These are phyloP conservation scores for Meandrina meandrites DNA, from an alignment of 92 coral and sea anemone species.

Conservation along the genomic window DNA sequence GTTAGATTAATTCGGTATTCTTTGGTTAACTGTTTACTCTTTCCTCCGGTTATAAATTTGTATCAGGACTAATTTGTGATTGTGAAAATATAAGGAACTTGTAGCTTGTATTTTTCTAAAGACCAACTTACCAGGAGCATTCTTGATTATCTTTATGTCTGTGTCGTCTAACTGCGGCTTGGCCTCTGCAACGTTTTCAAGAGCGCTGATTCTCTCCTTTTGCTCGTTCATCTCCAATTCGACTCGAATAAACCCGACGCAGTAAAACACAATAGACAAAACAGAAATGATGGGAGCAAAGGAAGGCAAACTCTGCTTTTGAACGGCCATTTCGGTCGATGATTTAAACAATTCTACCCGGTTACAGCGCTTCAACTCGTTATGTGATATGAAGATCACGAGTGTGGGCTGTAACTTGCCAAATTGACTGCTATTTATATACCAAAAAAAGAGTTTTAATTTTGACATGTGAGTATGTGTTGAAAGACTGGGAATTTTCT, in stretches of 20 bases:
- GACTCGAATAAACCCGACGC: not conserved
- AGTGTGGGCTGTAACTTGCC: not conserved
- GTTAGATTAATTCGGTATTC: not conserved
- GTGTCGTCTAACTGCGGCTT: not conserved
- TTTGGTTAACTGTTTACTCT: not conserved
- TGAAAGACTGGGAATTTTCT: too few relatives aligned
- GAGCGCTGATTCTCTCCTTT: not conserved
- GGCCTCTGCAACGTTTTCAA: not conserved
- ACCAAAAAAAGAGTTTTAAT: too few relatives aligned
- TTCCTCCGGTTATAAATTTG: not conserved
- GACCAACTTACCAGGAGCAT: not conserved
- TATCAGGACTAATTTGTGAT: not conserved
- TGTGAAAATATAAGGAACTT: not conserved
- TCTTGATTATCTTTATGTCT: not conserved
- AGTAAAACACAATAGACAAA: slow-evolving; percentile 8
- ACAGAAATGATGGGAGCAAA: not conserved
- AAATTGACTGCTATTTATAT: too few relatives aligned
- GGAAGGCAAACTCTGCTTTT: not conserved
- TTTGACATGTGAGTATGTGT: not conserved
- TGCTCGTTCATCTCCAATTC: not conserved
- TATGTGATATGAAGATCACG: not conserved
- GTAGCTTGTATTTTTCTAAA: not conserved
- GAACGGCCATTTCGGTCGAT: not conserved
- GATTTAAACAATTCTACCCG: not conserved
- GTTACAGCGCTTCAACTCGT: not conserved